These are phyloP conservation scores for Micrastur ruficollis DNA, from an alignment of 2,797 vertebrate genomes.

Conservation along the genomic window DNA sequence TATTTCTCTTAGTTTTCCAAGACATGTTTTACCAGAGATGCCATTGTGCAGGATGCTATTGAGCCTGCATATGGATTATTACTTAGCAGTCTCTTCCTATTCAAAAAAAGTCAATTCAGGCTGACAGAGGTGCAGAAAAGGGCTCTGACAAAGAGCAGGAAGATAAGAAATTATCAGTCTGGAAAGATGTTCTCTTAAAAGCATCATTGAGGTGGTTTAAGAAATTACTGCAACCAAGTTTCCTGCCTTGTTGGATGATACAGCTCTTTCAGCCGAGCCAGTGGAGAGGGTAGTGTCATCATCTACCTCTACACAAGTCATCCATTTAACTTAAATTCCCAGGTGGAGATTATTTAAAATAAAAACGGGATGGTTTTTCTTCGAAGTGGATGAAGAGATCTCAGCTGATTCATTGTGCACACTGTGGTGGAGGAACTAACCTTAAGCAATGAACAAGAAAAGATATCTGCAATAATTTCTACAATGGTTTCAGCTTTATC, in stretches of 20 bases:
- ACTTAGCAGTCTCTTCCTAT: neutral
- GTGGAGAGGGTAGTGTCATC: neutral
- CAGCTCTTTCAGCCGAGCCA: neutral
- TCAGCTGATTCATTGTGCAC: neutral
- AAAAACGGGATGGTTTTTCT: neutral
- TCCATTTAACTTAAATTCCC: neutral
- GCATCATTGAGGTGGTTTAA: neutral
- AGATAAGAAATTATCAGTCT: neutral
- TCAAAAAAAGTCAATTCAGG: neutral
- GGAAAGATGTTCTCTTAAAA: neutral
- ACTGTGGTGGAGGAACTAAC: neutral
- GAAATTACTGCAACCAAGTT: neutral
- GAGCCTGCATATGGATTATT: neutral
- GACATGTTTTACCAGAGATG: neutral
- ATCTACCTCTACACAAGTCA: neutral
- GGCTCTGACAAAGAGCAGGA: neutral
- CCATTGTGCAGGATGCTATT: neutral
- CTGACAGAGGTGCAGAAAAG: neutral
- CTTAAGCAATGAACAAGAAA: neutral
- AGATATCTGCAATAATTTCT: neutral
- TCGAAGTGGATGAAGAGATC: neutral
- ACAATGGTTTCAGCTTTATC: neutral
- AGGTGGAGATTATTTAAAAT: neutral
- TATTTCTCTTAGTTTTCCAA: neutral
- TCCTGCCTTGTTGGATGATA: neutral